Conservation (phyloP, 2,888 invertebrate species). For the Ichneumon xanthorius region DNA sequence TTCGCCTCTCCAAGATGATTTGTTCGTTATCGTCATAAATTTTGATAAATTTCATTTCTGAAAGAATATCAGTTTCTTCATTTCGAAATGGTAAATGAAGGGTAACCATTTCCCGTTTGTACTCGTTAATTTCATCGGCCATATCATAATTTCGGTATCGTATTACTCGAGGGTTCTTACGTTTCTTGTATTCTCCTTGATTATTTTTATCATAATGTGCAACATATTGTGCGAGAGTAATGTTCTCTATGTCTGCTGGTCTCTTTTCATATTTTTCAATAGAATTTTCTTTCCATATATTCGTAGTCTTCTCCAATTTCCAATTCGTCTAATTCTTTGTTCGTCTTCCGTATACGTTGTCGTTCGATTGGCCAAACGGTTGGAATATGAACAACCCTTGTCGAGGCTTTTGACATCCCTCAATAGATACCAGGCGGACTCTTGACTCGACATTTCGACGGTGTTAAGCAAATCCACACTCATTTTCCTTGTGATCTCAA, state of each 20-base stretch:
- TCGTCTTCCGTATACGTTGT: slow-evolving; percentile 77
- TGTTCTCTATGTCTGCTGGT: slow-evolving; percentile 74
- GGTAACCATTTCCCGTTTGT: slow-evolving; percentile 67
- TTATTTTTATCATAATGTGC: neutral
- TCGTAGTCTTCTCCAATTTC: slow-evolving; percentile 37
- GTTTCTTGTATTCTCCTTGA: neutral
- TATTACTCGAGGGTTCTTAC: slow-evolving; percentile 72
- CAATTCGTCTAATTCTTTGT: slow-evolving; percentile 74
- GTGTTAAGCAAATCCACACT: slow-evolving; percentile 62
- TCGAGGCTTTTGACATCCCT: slow-evolving; percentile 81
- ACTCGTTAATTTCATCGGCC: slow-evolving; percentile 76
- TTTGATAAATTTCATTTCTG: slow-evolving; percentile 77
- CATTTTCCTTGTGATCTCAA: slow-evolving; percentile 73
- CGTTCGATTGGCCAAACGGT: slow-evolving; percentile 79
- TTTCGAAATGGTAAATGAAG: slow-evolving; percentile 79
- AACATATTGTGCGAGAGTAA: slow-evolving; percentile 76
- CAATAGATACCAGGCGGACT: slow-evolving; percentile 83
- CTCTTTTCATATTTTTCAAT: slow-evolving; percentile 82
- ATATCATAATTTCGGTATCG: slow-evolving; percentile 81
- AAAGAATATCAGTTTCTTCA: slow-evolving; percentile 79
- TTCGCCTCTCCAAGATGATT: slow-evolving; percentile 73
- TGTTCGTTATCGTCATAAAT: slow-evolving; percentile 77
- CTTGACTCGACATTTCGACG: slow-evolving; percentile 80
- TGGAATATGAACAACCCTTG: slow-evolving; percentile 70
- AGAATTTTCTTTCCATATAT: slow-evolving; percentile 83